These are phyloP conservation scores for Nemurella pictetii DNA, from an alignment of 2,888 invertebrate species.

Conservation along the genomic window DNA sequence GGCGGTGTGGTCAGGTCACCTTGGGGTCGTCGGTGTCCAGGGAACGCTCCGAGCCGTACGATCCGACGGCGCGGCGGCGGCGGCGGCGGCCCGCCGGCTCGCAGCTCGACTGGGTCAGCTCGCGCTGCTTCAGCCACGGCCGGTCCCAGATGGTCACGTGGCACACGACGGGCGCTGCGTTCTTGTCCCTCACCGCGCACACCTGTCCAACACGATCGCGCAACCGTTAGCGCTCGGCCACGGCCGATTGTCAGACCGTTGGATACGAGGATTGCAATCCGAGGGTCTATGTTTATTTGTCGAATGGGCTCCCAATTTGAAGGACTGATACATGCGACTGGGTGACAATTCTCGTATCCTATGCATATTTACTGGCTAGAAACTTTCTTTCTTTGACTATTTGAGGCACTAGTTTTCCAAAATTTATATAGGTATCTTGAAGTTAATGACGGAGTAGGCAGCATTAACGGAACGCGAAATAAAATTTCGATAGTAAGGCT, in stretches of 20 bases:
- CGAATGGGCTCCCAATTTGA: not conserved
- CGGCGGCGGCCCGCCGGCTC: not conserved
- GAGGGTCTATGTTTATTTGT: not conserved
- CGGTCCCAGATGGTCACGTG: conserved; percentile 44
- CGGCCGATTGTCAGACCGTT: not conserved
- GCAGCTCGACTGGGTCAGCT: conserved; percentile 33
- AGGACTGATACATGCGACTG: too few relatives aligned
- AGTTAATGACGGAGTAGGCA: too few relatives aligned
- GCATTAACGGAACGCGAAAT: too few relatives aligned
- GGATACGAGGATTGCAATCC: not conserved
- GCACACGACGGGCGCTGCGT: conserved; percentile 35
- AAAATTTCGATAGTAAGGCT: too few relatives aligned
- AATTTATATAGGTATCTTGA: too few relatives aligned
- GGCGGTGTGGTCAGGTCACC: not conserved
- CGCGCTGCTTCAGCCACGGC: conserved; percentile 41
- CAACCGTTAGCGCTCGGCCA: not conserved
- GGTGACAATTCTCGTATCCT: too few relatives aligned
- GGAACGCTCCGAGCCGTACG: not conserved
- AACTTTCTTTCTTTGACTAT: too few relatives aligned
- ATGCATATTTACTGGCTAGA: too few relatives aligned
- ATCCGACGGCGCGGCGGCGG: not conserved
- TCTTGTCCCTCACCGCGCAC: not conserved
- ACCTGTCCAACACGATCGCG: not conserved
- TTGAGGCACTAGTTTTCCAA: too few relatives aligned
- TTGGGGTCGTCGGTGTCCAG: not conserved